These are phyloP conservation scores for Teleogryllus oceanicus DNA, from an alignment of 2,888 invertebrate species.

Conservation along the genomic window DNA sequence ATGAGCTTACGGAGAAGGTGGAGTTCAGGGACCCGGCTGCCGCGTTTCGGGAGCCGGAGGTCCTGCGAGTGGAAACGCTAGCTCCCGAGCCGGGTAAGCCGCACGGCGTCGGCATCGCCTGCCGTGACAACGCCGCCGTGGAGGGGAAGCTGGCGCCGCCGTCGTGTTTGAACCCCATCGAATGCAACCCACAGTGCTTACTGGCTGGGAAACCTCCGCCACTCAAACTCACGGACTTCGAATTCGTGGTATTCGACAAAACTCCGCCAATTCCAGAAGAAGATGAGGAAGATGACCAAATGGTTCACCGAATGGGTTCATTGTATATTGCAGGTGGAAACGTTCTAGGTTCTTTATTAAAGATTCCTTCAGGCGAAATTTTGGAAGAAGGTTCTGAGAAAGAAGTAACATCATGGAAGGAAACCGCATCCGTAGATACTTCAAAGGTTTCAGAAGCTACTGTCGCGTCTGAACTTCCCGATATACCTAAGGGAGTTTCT, in stretches of 20 bases:
- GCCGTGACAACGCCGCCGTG: not conserved
- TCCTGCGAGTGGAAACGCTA: not conserved
- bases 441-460: not conserved
- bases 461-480: not conserved
- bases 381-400: too few relatives aligned
- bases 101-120: not conserved
- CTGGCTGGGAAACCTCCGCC: too few relatives aligned
- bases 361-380: too few relatives aligned
- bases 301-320: too few relatives aligned
- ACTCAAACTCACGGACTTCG: too few relatives aligned
- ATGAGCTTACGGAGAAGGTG: not conserved
- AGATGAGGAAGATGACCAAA: too few relatives aligned
- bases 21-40: not conserved
- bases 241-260: too few relatives aligned
- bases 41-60: not conserved
- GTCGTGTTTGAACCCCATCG: not conserved
- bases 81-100: not conserved
- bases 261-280: too few relatives aligned
- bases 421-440: too few relatives aligned
- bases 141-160: not conserved
- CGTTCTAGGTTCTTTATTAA: too few relatives aligned
- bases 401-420: too few relatives aligned
- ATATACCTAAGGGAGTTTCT: not conserved
- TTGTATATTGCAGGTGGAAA: too few relatives aligned
- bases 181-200: not conserved